Percentiles rank a stretch among this genome's conserved stretches.
These are phyloP conservation scores for Festucalex cinctus DNA, from an alignment of 2,113 vertebrate species.

Conservation along the genomic window DNA sequence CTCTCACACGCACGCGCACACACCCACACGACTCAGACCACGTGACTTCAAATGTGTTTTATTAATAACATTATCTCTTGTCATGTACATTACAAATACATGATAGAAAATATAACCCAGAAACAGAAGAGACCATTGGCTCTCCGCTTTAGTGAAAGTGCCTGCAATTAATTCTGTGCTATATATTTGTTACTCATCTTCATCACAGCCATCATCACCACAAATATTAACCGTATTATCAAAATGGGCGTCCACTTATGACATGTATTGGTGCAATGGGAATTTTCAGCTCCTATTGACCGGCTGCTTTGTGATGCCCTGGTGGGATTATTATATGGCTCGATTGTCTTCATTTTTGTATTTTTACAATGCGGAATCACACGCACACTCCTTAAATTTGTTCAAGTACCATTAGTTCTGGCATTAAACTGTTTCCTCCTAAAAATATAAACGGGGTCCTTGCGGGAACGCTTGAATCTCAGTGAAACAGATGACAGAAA, in stretches of 20 bases:
- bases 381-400: conserved; percentile 23
- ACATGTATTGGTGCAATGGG: background rate
- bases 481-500: background rate
- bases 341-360: conserved; percentile 71
- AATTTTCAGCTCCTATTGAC: background rate
- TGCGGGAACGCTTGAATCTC: background rate
- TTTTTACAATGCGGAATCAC: conserved; percentile 58
- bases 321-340: conserved; percentile 54
- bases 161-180: conserved; percentile 75
- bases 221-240: conserved; percentile 49
- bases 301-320: conserved; percentile 19
- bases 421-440: background rate
- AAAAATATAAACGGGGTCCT: background rate
- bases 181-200: conserved; percentile 54
- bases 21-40: background rate
- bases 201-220: conserved; percentile 46
- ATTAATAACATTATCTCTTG: conserved; percentile 77
- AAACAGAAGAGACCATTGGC: conserved; percentile 66
- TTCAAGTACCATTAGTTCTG: background rate
- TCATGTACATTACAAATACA: conserved; percentile 78
- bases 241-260: conserved; percentile 20
- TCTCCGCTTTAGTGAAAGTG: conserved; percentile 72
- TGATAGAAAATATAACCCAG: conserved; percentile 74
- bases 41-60: conserved; percentile 66
- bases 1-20: background rate